Conservation (phyloP, 2,888 invertebrate species). For the Eurytoma californica region DNA sequence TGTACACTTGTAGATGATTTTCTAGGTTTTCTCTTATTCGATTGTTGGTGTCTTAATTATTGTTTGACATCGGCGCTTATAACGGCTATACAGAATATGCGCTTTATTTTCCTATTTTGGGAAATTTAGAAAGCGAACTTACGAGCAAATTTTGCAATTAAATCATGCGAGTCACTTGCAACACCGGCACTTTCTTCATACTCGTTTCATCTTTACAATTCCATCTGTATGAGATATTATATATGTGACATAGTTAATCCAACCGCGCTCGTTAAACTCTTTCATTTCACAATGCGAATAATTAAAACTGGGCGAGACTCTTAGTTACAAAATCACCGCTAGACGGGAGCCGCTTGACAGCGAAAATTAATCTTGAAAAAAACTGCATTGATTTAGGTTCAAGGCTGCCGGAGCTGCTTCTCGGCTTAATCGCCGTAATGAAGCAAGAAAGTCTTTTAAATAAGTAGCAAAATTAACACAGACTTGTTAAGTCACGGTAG, state of each 20-base stretch:
- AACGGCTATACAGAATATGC: too few relatives aligned
- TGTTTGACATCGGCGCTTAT: background rate
- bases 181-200: background rate
- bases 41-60: conserved; percentile 10
- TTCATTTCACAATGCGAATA: conserved; percentile 3
- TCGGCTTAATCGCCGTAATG: conserved; percentile 18
- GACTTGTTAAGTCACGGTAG: conserved; percentile 3
- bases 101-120: too few relatives aligned
- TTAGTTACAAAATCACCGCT: background rate
- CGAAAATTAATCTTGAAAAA: conserved; percentile 7
- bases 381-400: conserved; percentile 33
- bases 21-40: conserved; percentile 13
- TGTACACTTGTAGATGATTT: background rate
- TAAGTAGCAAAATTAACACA: conserved; percentile 44
- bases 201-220: background rate
- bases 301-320: background rate
- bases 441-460: conserved; percentile 42
- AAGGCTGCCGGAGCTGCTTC: conserved; percentile 13
- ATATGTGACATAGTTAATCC: background rate
- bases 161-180: background rate
- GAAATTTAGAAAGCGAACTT: conserved; percentile 8
- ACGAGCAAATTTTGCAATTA: background rate
- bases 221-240: background rate
- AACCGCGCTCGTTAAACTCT: background rate
- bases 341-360: background rate